Evolutionary conservation across 2,888 invertebrate genomes (phyloP).

Genomic region (Dione vanillae): DNA sequence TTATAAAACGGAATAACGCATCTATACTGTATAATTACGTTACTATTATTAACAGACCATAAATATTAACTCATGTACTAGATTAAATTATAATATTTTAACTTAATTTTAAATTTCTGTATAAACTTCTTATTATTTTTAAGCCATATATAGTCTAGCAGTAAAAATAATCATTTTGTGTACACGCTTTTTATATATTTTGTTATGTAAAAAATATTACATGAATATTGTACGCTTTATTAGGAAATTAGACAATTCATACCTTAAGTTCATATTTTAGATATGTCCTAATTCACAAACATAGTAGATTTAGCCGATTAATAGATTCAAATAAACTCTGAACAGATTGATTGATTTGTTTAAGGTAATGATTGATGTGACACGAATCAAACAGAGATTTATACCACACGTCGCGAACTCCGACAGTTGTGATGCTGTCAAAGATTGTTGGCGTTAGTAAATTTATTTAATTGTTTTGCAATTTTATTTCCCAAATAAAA

Average conservation of each 20-base stretch:
- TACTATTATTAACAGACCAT: too few relatives aligned
- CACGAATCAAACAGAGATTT: slow-evolving; percentile 68
- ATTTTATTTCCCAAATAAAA: slow-evolving; percentile 23
- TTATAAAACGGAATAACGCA: neutral
- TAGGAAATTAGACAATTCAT: too few relatives aligned
- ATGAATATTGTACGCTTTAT: neutral
- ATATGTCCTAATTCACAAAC: neutral
- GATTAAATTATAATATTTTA: too few relatives aligned
- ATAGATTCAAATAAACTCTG: slow-evolving; percentile 35
- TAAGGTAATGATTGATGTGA: slow-evolving; percentile 70
- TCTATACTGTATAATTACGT: neutral
- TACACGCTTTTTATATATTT: neutral
- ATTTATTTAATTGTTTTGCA: slow-evolving; percentile 33
- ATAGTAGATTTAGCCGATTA: slow-evolving; percentile 36
- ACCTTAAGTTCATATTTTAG: neutral
- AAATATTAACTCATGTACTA: too few relatives aligned
- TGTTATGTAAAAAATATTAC: neutral
- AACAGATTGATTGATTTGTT: slow-evolving; percentile 72
- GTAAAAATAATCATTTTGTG: neutral
- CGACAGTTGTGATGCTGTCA: slow-evolving; percentile 52
- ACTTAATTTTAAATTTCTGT: too few relatives aligned
- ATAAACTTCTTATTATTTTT: neutral
- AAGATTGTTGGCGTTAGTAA: slow-evolving; percentile 56
- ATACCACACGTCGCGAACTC: slow-evolving; percentile 54
- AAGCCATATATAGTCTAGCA: neutral